Evolutionary conservation across 2,888 invertebrate genomes (phyloP).

Genomic region (Caenorhabditis japonica): DNA sequence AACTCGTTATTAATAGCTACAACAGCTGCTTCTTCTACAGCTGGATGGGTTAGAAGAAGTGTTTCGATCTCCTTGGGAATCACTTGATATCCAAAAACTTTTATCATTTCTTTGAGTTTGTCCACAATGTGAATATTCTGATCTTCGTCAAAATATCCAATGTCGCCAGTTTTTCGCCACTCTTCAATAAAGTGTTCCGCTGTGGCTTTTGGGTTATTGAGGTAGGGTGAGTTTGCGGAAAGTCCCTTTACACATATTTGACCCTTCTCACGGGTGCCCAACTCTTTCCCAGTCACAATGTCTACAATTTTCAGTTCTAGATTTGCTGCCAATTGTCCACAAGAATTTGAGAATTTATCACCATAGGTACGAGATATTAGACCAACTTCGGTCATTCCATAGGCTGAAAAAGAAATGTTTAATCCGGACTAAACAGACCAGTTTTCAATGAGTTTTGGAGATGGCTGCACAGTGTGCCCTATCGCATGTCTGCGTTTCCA

Average conservation of each 20-base stretch:
- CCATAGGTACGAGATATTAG: constrained; percentile 37
- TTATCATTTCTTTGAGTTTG: constrained; percentile 54
- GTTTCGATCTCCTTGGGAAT: constrained; percentile 55
- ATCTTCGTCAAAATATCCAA: constrained; percentile 48
- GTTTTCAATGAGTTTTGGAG: too few species aligned
- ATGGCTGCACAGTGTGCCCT: too few species aligned
- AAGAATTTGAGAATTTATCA: constrained; percentile 27
- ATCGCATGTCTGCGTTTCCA: too few species aligned
- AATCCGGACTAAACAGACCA: too few species aligned
- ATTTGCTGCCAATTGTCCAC: constrained; percentile 45
- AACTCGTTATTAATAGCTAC: constrained; percentile 53
- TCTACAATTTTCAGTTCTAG: constrained; percentile 47
- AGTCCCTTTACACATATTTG: constrained; percentile 51
- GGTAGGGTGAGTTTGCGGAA: constrained; percentile 39
- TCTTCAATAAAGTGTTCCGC: constrained; percentile 49
- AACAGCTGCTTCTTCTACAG: constrained; percentile 49
- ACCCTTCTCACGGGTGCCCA: constrained; percentile 45
- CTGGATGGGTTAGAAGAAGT: constrained; percentile 39
- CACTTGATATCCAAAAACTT: constrained; percentile 54
- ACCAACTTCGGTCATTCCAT: constrained; percentile 54
- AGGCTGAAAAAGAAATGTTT: too few species aligned
- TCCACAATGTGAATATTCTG: constrained; percentile 51
- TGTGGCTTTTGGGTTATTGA: constrained; percentile 48
- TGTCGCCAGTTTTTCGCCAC: constrained; percentile 54
- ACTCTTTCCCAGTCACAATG: constrained; percentile 39